Evolutionary conservation across 2,113 vertebrate genomes (phyloP).

Genomic region (Python bivittatus): DNA sequence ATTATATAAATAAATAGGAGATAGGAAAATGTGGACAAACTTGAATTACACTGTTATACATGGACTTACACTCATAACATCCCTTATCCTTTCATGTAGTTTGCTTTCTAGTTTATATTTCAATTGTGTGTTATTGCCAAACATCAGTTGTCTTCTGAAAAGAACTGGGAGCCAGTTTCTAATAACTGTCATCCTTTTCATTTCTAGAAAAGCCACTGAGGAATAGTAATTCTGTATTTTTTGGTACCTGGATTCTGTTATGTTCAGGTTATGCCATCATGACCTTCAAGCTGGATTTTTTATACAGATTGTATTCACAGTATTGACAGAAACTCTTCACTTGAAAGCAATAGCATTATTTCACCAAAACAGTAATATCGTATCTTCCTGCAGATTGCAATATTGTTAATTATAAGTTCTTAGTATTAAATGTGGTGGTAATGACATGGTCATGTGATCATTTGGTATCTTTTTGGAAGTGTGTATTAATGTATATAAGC

Average conservation of each 20-base stretch:
- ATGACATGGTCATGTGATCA: background rate
- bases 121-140: background rate
- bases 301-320: background rate
- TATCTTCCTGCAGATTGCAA: background rate
- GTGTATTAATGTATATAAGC: background rate
- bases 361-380: background rate
- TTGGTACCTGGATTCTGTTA: background rate
- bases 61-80: background rate
- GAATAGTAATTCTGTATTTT: background rate
- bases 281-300: background rate
- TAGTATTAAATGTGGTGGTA: background rate
- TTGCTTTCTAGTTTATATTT: background rate
- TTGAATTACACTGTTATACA: background rate
- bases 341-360: background rate
- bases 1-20: background rate
- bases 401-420: background rate
- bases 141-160: background rate
- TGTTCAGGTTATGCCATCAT: background rate
- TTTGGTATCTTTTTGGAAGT: background rate
- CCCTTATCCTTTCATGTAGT: background rate
- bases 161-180: background rate
- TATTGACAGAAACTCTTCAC: background rate
- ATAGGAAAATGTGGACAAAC: background rate
- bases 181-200: background rate
- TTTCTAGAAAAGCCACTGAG: background rate